phyloP scores from a whole-genome alignment of 1,140 invertebrate genomes.

The Rhynchophorus ferrugineus region DNA sequence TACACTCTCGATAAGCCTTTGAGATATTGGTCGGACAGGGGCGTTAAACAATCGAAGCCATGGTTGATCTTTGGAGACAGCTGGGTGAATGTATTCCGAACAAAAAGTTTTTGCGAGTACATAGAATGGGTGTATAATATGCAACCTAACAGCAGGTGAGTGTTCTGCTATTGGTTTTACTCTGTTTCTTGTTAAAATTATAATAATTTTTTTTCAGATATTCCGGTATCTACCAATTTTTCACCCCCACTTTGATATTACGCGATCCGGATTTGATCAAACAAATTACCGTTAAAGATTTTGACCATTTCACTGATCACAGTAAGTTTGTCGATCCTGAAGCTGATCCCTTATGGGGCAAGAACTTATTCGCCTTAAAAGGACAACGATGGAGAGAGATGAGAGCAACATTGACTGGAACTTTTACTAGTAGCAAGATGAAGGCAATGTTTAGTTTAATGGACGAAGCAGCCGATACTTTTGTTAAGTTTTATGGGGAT shows the following conservation, averaged over 20 bases:
- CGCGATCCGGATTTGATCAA: conserved; percentile 44
- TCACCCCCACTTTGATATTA: conserved; percentile 39
- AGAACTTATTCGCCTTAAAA: conserved; percentile 46
- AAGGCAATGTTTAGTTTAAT: conserved; percentile 37
- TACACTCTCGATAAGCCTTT: conserved; percentile 24
- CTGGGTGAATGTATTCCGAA: conserved; percentile 9
- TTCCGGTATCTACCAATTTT: conserved; percentile 42
- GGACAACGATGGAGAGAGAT: conserved; percentile 42
- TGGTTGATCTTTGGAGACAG: conserved; percentile 38
- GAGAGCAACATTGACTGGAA: conserved; percentile 37
- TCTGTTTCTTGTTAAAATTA: not conserved
- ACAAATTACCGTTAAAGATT: conserved; percentile 46
- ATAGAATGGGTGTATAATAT: conserved; percentile 17
- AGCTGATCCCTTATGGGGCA: conserved; percentile 46
- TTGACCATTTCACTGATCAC: conserved; percentile 45
- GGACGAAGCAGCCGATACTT: conserved; percentile 30
- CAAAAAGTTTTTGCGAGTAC: conserved; percentile 11
- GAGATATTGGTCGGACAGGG: conserved; percentile 42
- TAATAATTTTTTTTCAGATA: conserved; percentile 27
- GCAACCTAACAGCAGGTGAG: conserved; percentile 25
- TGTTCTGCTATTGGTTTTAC: not conserved
- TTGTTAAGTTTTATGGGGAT: conserved; percentile 32
- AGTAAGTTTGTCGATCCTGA: conserved; percentile 40
- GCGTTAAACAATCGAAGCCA: conserved; percentile 40
- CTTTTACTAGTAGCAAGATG: conserved; percentile 42